phyloP scores from a whole-genome alignment of 2,113 vertebrate genomes.

The Thryonomys swinderianus region DNA sequence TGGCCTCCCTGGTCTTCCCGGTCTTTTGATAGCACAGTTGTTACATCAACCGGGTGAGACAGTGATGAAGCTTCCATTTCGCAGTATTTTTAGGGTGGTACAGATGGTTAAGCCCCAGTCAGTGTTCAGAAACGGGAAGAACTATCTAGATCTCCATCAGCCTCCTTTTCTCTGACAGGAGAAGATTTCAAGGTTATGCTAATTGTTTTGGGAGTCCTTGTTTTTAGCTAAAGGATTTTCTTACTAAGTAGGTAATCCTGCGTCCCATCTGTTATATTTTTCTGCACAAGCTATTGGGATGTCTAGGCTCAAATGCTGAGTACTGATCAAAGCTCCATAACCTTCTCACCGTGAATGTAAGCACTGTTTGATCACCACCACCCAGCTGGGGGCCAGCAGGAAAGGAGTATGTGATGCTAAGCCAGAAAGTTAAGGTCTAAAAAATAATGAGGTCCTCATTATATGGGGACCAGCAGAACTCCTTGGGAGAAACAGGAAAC shows the following conservation, averaged over 20 bases:
- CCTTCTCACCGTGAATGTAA: slow-evolving; percentile 26
- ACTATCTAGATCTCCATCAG: not conserved
- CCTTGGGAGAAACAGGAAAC: not conserved
- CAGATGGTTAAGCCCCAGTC: not conserved
- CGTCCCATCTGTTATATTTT: not conserved
- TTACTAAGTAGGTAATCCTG: not conserved
- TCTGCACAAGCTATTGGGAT: not conserved
- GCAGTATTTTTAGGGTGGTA: not conserved
- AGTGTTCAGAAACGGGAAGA: not conserved
- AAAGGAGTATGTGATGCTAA: slow-evolving; percentile 41
- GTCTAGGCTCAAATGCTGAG: not conserved
- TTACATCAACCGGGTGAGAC: not conserved
- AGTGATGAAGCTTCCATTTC: not conserved
- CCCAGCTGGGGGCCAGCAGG: not conserved
- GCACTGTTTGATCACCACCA: slow-evolving; percentile 24
- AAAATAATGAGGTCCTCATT: slow-evolving; percentile 10
- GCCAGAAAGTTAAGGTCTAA: slow-evolving; percentile 10
- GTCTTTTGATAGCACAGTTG: too few relatives aligned
- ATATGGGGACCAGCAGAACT: slow-evolving; percentile 20
- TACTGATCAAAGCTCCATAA: slow-evolving; percentile 17
- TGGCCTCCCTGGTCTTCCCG: not conserved
- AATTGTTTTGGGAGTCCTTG: not conserved
- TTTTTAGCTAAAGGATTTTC: slow-evolving; percentile 8
- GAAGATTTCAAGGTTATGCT: not conserved
- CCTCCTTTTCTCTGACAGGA: not conserved